phyloP scores from a whole-genome alignment of 2,888 invertebrate species.

The Nephrotoma guestfalica region DNA sequence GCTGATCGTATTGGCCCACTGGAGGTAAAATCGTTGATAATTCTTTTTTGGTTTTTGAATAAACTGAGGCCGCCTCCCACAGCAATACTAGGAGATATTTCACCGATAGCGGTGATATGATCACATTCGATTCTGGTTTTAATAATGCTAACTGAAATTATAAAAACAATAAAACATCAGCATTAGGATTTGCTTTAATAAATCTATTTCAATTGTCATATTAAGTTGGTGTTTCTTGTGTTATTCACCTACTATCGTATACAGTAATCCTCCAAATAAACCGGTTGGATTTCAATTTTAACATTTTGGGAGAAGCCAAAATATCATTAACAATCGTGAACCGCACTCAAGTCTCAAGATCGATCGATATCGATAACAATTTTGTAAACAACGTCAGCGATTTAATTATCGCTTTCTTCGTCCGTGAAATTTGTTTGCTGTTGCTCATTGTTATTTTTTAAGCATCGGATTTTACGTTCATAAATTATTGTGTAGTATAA shows the following conservation, averaged over 20 bases:
- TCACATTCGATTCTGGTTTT: slow-evolving; percentile 42
- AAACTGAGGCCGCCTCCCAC: slow-evolving; percentile 48
- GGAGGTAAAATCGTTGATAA: slow-evolving; percentile 15
- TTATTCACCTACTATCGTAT: too few relatives aligned
- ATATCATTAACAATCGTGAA: neutral
- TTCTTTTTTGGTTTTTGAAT: slow-evolving; percentile 19
- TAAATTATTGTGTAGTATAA: neutral
- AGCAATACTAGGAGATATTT: slow-evolving; percentile 59
- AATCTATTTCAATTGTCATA: neutral
- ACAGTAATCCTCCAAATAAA: neutral
- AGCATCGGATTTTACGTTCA: neutral
- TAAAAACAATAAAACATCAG: neutral
- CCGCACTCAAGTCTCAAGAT: neutral
- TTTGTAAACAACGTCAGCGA: neutral
- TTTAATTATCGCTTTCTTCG: neutral
- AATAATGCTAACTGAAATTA: slow-evolving; percentile 25
- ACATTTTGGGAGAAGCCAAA: neutral
- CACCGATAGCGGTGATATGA: slow-evolving; percentile 62
- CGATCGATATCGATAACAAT: neutral
- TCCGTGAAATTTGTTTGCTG: neutral
- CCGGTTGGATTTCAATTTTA: neutral
- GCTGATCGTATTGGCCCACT: slow-evolving; percentile 12
- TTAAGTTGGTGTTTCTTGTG: too few relatives aligned
- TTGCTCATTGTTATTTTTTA: neutral
- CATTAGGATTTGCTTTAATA: neutral